These are phyloP conservation scores for Agriopis leucophaearia DNA, from an alignment of 2,888 invertebrate species.

Conservation along the genomic window DNA sequence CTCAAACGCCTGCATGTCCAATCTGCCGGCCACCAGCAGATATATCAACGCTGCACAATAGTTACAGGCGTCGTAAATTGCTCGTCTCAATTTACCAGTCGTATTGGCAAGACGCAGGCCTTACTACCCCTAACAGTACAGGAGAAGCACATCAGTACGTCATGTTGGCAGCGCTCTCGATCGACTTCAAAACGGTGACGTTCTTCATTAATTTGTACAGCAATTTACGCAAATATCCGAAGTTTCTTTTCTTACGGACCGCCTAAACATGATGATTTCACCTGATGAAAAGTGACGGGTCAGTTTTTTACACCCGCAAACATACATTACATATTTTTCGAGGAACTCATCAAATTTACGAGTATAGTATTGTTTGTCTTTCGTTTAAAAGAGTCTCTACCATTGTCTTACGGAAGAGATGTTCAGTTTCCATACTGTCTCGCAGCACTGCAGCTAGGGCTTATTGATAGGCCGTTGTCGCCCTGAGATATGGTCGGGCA, in stretches of 20 bases:
- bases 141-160: neutral
- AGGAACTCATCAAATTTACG: too few relatives aligned
- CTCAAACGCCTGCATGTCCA: conserved; percentile 23
- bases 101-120: conserved; percentile 59
- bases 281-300: too few relatives aligned
- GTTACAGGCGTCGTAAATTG: conserved; percentile 60
- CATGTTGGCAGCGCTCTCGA: neutral
- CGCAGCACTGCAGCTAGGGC: conserved; percentile 13
- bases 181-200: too few relatives aligned
- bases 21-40: conserved; percentile 21
- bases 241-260: too few relatives aligned
- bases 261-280: too few relatives aligned
- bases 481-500: conserved; percentile 73
- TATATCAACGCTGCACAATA: conserved; percentile 45
- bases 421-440: conserved; percentile 7
- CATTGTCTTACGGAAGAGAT: neutral
- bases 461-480: conserved; percentile 83
- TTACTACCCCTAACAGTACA: conserved; percentile 24
- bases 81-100: conserved; percentile 64
- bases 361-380: too few relatives aligned
- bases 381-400: too few relatives aligned
- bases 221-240: too few relatives aligned
- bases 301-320: too few relatives aligned
- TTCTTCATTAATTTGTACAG: too few relatives aligned
- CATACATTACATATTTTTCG: too few relatives aligned